These are phyloP conservation scores for Lysiphlebus fabarum DNA, from an alignment of 1,140 invertebrate genomes.

Conservation along the genomic window DNA sequence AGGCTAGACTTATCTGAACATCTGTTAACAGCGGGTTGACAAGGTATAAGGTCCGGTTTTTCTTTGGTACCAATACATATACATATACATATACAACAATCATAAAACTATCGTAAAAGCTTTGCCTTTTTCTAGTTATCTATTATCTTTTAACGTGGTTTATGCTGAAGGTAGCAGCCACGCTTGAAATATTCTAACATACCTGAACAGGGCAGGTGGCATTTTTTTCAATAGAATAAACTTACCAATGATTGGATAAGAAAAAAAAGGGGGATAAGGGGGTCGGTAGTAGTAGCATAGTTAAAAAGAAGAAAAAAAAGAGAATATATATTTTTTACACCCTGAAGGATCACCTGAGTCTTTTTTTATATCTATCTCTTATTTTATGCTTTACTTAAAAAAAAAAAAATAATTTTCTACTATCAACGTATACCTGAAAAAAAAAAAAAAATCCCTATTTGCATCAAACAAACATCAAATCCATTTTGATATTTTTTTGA, in stretches of 20 bases:
- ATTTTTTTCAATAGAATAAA: conserved; percentile 24
- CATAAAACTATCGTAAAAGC: conserved; percentile 39
- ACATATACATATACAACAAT: not conserved
- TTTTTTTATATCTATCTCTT: not conserved
- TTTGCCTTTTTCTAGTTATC: conserved; percentile 43
- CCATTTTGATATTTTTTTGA: conserved; percentile 23
- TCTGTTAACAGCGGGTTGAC: conserved; percentile 51
- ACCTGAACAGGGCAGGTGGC: conserved; percentile 49
- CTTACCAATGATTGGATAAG: too few relatives aligned
- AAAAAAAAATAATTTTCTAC: not conserved
- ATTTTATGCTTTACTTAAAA: not conserved
- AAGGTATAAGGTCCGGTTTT: conserved; percentile 37
- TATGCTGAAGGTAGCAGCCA: not conserved
- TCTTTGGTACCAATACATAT: not conserved
- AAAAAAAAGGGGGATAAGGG: too few relatives aligned
- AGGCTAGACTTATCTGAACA: conserved; percentile 45
- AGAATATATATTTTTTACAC: conserved; percentile 29
- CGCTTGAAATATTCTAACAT: conserved; percentile 32
- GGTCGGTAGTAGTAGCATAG: conserved; percentile 41
- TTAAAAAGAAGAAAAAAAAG: conserved; percentile 27
- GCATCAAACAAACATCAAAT: conserved; percentile 34
- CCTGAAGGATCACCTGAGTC: conserved; percentile 36
- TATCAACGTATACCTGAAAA: conserved; percentile 34
- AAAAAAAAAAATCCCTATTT: too few relatives aligned
- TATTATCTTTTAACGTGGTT: conserved; percentile 42